A percentile compares a stretch with the other conserved stretches of the same genome.
Conservation (phyloP, 2,888 invertebrate species). For the Xylophagus ater region DNA sequence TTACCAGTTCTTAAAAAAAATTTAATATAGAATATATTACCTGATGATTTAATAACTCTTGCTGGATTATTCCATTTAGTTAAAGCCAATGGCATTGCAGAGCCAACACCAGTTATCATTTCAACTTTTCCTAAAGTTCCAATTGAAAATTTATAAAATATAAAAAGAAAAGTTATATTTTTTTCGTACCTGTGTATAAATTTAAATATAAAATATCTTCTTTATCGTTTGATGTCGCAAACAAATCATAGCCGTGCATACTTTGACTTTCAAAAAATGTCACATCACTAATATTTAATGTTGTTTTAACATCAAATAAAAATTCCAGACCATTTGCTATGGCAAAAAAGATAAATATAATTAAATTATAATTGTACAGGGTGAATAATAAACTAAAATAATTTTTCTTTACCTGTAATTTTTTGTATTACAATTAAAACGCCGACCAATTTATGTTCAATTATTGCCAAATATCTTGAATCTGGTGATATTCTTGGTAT, state of each 20-base stretch:
- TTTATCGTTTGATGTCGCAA: slow-evolving; percentile 58
- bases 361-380: slow-evolving; percentile 20
- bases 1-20: too few relatives aligned
- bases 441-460: slow-evolving; percentile 44
- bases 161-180: slow-evolving; percentile 6
- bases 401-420: slow-evolving; percentile 44
- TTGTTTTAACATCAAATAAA: slow-evolving; percentile 63
- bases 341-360: slow-evolving; percentile 2
- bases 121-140: slow-evolving; percentile 67
- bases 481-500: slow-evolving; percentile 58
- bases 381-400: background rate
- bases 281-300: slow-evolving; percentile 58
- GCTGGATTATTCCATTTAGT: slow-evolving; percentile 55
- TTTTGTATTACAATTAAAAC: slow-evolving; percentile 54
- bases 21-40: slow-evolving; percentile 21
- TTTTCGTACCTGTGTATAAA: slow-evolving; percentile 47
- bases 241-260: slow-evolving; percentile 62
- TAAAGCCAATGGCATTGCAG: slow-evolving; percentile 45
- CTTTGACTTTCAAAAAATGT: slow-evolving; percentile 61
- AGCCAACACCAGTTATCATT: slow-evolving; percentile 61
- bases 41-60: slow-evolving; percentile 53
- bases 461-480: slow-evolving; percentile 54
- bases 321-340: slow-evolving; percentile 53
- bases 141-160: slow-evolving; percentile 16
- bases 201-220: slow-evolving; percentile 61